phyloP scores from a whole-genome alignment of 2,797 vertebrate genomes.

The Manis crassicaudata region DNA sequence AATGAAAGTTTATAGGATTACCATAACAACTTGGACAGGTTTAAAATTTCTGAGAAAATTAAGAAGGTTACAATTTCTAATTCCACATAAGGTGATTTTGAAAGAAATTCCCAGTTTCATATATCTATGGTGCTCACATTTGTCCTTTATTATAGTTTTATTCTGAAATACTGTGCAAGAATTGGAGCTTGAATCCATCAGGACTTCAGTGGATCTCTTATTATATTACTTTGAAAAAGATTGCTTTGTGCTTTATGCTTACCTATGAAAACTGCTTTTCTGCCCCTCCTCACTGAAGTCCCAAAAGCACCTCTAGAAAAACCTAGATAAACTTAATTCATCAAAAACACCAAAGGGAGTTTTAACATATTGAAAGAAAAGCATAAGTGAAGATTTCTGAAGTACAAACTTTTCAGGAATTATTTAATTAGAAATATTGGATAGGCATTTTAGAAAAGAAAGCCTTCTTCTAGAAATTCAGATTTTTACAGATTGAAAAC shows the following conservation, averaged over 20 bases:
- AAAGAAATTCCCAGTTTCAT: neutral
- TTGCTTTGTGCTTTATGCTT: constrained; percentile 13
- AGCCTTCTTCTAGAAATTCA: neutral
- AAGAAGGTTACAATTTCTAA: neutral
- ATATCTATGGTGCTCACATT: neutral
- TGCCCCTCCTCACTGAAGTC: neutral
- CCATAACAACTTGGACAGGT: neutral
- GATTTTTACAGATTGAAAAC: neutral
- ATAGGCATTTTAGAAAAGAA: neutral
- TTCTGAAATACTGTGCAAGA: neutral
- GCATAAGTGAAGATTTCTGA: constrained; percentile 12
- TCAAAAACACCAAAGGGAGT: constrained; percentile 14
- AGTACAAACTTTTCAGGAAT: neutral
- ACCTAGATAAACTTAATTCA: constrained; percentile 51
- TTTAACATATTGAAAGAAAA: constrained; percentile 50
- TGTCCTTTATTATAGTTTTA: neutral
- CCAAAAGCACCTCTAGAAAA: constrained; percentile 51
- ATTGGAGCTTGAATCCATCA: neutral
- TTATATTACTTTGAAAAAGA: constrained; percentile 4
- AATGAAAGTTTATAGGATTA: neutral
- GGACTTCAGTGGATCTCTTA: neutral
- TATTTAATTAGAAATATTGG: neutral
- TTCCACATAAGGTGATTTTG: neutral
- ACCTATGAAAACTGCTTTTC: neutral
- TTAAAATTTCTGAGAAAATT: neutral